Evolutionary conservation across 2,113 vertebrate genomes (phyloP).

Genomic region (Promerops cafer): DNA sequence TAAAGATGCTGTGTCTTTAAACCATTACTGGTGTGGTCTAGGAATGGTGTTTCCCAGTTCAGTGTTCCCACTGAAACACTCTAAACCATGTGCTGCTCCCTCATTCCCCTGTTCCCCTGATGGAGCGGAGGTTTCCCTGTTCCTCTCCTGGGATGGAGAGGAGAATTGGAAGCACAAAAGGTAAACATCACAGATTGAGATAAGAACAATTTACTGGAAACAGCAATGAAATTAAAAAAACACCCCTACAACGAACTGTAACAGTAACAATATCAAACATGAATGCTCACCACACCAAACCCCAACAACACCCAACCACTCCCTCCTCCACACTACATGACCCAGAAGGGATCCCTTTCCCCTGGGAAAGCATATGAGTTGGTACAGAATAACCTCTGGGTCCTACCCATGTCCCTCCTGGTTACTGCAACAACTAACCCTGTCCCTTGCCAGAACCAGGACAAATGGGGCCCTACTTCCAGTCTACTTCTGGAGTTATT

Average conservation of each 20-base stretch:
- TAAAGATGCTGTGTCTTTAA: background rate
- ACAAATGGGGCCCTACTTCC: background rate
- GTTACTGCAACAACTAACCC: background rate
- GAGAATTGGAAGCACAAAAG: background rate
- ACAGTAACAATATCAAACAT: background rate
- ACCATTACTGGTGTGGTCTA: background rate
- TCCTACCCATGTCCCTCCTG: background rate
- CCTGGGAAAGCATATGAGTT: background rate
- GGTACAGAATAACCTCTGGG: background rate
- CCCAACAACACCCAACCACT: background rate
- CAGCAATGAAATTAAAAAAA: background rate
- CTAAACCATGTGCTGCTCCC: rapidly evolving
- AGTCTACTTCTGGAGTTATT: background rate
- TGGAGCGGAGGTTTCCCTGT: background rate
- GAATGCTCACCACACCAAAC: background rate
- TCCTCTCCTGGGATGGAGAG: background rate
- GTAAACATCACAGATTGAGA: background rate
- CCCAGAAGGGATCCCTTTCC: background rate
- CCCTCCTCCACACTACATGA: background rate
- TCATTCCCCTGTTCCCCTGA: rapidly evolving
- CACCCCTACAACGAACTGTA: background rate
- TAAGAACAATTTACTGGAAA: background rate
- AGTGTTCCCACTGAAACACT: background rate
- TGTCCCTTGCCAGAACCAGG: background rate
- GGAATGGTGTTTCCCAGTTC: background rate